Percentiles rank a stretch among this genome's conserved stretches.
These are phyloP conservation scores for Hartigia nigra DNA, from an alignment of 2,888 invertebrate species.

Conservation along the genomic window DNA sequence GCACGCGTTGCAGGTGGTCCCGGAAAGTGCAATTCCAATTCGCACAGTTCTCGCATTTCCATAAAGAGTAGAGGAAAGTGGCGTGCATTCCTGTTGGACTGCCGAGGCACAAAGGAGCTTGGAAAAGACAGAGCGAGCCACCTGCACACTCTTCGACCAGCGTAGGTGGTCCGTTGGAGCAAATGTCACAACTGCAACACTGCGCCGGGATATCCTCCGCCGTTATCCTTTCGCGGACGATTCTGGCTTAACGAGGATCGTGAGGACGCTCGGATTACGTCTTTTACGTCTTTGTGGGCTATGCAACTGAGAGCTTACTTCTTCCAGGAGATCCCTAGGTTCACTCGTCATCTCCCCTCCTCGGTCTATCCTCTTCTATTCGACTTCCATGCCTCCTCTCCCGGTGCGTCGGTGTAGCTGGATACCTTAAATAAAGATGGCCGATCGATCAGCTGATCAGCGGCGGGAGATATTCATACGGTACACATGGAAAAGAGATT, in stretches of 20 bases:
- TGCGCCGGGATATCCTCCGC: slow-evolving; percentile 18
- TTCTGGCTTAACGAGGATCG: slow-evolving; percentile 16
- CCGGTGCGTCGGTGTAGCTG: not conserved
- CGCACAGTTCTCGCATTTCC: slow-evolving; percentile 59
- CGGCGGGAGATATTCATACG: not conserved
- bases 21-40: slow-evolving; percentile 42
- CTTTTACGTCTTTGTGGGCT: not conserved
- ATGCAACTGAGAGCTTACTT: not conserved
- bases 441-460: slow-evolving; percentile 1
- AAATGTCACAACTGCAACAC: slow-evolving; percentile 38
- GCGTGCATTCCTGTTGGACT: slow-evolving; percentile 40
- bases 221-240: slow-evolving; percentile 13
- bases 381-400: not conserved
- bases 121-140: slow-evolving; percentile 44
- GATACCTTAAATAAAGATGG: not conserved
- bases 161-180: slow-evolving; percentile 37
- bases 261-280: not conserved
- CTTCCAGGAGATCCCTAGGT: not conserved
- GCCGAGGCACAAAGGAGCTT: slow-evolving; percentile 3
- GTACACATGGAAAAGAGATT: slow-evolving; percentile 43
- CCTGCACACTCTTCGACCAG: slow-evolving; percentile 36
- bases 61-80: slow-evolving; percentile 60
- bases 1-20: not conserved
- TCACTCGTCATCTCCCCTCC: not conserved
- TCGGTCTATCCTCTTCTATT: not conserved